Base-by-base conservation (phyloP, 2,888 invertebrate species). In the Cerastis rubricosa region DNA sequence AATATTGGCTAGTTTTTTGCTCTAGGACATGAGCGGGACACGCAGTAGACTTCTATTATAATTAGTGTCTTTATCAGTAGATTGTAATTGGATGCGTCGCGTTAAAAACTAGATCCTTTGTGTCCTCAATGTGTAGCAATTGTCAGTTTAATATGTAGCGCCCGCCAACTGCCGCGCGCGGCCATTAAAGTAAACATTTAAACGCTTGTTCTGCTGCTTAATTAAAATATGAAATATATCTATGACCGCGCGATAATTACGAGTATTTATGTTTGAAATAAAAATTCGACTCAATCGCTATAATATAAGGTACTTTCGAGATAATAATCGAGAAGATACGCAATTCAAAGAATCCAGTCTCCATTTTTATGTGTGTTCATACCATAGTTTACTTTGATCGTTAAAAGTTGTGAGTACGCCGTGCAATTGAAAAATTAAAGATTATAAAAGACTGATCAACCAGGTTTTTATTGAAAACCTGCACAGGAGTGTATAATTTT, bases 51-150 rank as follows among this genome's bases (percentile, higher is more conserved):
- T 91, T 93, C 93, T 94, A 93, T 94, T 93, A 93, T 94, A 95
- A 95, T 95, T 94, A 94, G 93, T 91, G 92, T 90, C 92, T 93
- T 93, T 94, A 94, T 94, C 93, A 92, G 92, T 91, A 92, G 89
- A 93, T 92, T 93, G 91, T 94, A 94, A 95, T 94, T 94, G 93
- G 91, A 91, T 88, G 91, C 89, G 84, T 90, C 83, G 84, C 85
- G 87, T 90, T 90, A 87, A 89, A 89, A 87, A 92, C 91, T 84
- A 90, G 90, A 90, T 90, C 90, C 89, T 92, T 92, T 92, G 90
- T 91, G 85, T 85, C 84, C 85, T 85, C 82, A 88, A 84, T 89
- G 83, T 87, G 74, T 70, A 77, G 71, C 78, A 84, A 83, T 79
- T 84, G 76, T 82, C 61, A 80, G 77, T 83, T 75, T 85, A 76